Evolutionary conservation across 1,140 invertebrate genomes (phyloP).

Genomic region (Drosophila takahashii): DNA sequence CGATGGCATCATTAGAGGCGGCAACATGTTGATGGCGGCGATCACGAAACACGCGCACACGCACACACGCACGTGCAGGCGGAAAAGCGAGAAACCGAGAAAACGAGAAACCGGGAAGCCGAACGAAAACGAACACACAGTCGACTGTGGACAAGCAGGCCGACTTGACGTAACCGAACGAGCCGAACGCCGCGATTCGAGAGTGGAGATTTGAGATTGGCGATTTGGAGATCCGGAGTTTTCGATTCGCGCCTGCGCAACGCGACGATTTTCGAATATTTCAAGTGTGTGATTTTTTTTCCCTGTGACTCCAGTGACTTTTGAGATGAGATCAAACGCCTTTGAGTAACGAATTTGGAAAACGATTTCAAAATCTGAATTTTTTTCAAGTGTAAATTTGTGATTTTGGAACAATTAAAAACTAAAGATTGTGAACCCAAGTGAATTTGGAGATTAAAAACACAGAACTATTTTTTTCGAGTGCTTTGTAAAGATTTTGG

Average conservation of each 20-base stretch:
- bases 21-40: slow-evolving; percentile 49
- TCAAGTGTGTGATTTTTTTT: neutral
- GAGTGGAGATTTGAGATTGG: slow-evolving; percentile 1
- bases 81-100: neutral
- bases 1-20: neutral
- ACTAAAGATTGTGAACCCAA: neutral
- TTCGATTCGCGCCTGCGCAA: slow-evolving; percentile 56
- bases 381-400: neutral
- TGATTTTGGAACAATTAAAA: neutral
- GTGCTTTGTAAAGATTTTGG: neutral
- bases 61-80: slow-evolving; percentile 16
- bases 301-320: neutral
- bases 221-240: neutral
- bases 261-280: slow-evolving; percentile 14
- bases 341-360: neutral
- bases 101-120: neutral
- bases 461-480: neutral
- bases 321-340: neutral
- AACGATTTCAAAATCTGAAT: neutral
- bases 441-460: neutral
- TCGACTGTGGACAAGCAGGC: slow-evolving; percentile 78
- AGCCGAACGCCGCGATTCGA: slow-evolving; percentile 13
- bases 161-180: slow-evolving; percentile 65
- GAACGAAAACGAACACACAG: slow-evolving; percentile 52
- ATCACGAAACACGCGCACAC: slow-evolving; percentile 22